Conservation (phyloP, 2,113 vertebrate species). For the Numida meleagris region DNA sequence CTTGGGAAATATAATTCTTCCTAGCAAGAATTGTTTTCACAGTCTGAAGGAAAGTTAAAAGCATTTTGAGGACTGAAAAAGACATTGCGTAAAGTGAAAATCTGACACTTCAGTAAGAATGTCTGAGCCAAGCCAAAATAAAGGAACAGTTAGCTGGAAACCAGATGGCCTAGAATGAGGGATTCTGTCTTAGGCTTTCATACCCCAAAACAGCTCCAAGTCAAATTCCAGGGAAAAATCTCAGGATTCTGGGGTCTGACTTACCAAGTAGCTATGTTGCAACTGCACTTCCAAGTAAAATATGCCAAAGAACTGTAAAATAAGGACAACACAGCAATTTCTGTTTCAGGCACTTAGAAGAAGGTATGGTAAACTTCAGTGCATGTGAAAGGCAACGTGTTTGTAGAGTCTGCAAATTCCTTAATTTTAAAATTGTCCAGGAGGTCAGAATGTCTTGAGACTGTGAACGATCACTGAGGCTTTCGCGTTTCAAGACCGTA, state of each 20-base stretch:
- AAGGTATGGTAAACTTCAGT: not conserved
- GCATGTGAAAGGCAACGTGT: fast-evolving
- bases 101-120: slow-evolving; percentile 52
- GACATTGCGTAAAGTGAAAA: slow-evolving; percentile 52
- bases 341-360: not conserved
- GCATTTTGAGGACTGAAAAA: slow-evolving; percentile 55
- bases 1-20: slow-evolving; percentile 64
- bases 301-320: not conserved
- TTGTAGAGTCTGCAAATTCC: not conserved
- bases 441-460: not conserved
- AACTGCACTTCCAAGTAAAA: not conserved
- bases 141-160: slow-evolving; percentile 52
- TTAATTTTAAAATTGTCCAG: not conserved
- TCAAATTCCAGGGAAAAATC: slow-evolving; percentile 2
- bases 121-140: slow-evolving; percentile 62
- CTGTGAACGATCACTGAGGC: not conserved
- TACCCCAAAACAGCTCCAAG: not conserved
- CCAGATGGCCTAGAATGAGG: slow-evolving; percentile 17
- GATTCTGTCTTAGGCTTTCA: slow-evolving; percentile 17
- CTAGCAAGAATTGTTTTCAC: slow-evolving; percentile 45
- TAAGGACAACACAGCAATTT: not conserved
- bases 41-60: slow-evolving; percentile 50
- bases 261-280: not conserved
- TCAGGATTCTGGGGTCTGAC: not conserved
- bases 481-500: not conserved